Evolutionary conservation across 2,113 vertebrate species (phyloP), one percentile per base, ranked within the genome.

Genomic region (Colistium nudipinnis): DNA sequence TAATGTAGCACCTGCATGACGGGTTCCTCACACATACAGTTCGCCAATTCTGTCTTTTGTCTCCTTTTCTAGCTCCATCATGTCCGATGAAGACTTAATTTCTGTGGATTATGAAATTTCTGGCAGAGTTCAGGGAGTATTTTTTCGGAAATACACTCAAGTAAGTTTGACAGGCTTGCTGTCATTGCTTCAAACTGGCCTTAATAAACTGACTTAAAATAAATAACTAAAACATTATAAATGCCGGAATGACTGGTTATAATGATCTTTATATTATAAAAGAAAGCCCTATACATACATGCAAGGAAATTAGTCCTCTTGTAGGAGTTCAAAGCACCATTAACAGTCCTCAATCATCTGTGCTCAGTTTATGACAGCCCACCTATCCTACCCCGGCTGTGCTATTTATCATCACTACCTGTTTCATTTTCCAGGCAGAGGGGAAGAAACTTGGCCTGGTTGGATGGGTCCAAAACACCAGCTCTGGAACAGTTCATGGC

Each of bases 101-200:
- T 96, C 95, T 1, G 93, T 98, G 90, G 95, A 99, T 76, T 98
- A 96, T 74, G 96, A 98, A 82, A 84, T 98, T 71, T 95, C 76
- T 85, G 97, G 97, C 57, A 95, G 84, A 83, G 97, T 99, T 48
- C 97, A 98, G 89, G 95, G 96, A 22, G 96, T 98, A 44, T 98
- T 98, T 89, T 98, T 98, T 85, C 94, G 96, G 61, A 99, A 98
- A 87, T 93, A 96, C 87, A 96, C 97, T 0, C 96, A 99, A 93
- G 96, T 97, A 87, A 69, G 87, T 80, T 44, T 56, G 27, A 16
- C 33, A 1, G 19, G 22, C 2, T 63, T n/a, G 22, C 19, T 45
- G 5, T n/a, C n/a, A n/a, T n/a, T n/a, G n/a, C n/a, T n/a, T n/a
- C n/a, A n/a, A n/a, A n/a, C n/a, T n/a, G n/a, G n/a, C n/a, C n/a